Evolutionary conservation across 1,140 invertebrate species (phyloP).

Genomic region (Papilio aristodemus): DNA sequence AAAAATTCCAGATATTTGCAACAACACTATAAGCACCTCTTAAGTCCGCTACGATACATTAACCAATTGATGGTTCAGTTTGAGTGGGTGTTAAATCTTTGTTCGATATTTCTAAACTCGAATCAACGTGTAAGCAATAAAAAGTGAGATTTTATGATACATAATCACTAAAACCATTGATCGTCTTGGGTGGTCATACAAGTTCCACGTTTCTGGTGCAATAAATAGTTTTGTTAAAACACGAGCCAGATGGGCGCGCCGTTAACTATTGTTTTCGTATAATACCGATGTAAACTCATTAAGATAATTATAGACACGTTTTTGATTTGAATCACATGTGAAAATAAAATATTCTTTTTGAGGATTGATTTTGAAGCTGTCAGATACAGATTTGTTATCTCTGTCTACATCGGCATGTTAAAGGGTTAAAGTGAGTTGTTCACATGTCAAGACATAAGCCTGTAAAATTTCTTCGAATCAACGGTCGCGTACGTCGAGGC

Average conservation of each 20-base stretch:
- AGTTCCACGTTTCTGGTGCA: constrained; percentile 55
- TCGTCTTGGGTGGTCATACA: constrained; percentile 72
- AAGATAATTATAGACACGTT: constrained; percentile 22
- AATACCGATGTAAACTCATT: constrained; percentile 45
- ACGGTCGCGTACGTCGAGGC: constrained; percentile 31
- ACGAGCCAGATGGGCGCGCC: constrained; percentile 47
- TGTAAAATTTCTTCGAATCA: constrained; percentile 37
- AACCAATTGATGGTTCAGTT: constrained; percentile 48
- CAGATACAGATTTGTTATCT: not conserved
- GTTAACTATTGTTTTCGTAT: constrained; percentile 54
- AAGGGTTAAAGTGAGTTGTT: constrained; percentile 20
- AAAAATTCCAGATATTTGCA: too few relatives aligned
- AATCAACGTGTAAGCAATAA: constrained; percentile 60
- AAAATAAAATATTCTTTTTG: not conserved
- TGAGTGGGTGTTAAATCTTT: constrained; percentile 70
- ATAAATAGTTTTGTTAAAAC: constrained; percentile 59
- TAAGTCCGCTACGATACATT: constrained; percentile 34
- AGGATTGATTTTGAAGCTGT: not conserved
- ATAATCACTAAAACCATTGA: constrained; percentile 66
- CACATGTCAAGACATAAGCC: constrained; percentile 15
- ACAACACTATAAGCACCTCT: not conserved
- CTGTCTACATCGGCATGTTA: not conserved
- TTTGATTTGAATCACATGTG: not conserved
- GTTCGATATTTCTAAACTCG: constrained; percentile 54
- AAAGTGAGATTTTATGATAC: constrained; percentile 75